A percentile compares a stretch with the other conserved stretches of the same genome.
phyloP scores from a whole-genome alignment of 2,797 vertebrate genomes.

The Acanthornis magna region DNA sequence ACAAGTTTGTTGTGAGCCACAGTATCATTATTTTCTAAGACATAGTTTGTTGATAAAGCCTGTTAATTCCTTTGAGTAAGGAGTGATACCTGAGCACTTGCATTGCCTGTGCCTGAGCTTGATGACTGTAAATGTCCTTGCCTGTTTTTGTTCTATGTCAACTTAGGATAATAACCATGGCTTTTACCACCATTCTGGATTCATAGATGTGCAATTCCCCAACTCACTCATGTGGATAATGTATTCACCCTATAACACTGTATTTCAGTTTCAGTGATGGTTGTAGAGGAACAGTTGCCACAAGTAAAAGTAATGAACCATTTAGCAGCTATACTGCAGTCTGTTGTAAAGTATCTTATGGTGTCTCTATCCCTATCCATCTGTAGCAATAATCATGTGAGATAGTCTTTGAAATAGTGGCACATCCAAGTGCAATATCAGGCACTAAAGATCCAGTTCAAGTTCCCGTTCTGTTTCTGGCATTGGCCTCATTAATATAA shows the following conservation, averaged over 20 bases:
- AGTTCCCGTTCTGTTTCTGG: neutral
- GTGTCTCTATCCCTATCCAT: neutral
- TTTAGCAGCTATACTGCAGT: neutral
- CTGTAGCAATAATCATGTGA: neutral
- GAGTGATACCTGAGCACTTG: neutral
- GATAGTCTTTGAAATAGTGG: neutral
- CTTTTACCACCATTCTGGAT: neutral
- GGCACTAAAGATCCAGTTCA: neutral
- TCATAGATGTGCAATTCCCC: neutral
- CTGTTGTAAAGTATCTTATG: neutral
- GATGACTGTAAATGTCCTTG: neutral
- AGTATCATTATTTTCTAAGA: neutral
- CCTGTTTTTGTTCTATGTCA: neutral
- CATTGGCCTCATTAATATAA: neutral
- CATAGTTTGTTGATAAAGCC: neutral
- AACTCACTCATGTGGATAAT: neutral
- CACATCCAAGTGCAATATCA: neutral
- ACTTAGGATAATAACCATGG: neutral
- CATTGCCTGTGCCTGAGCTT: neutral
- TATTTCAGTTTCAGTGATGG: neutral
- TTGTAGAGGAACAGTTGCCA: neutral
- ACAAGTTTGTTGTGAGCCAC: neutral
- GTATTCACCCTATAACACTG: neutral
- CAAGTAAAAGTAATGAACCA: slow-evolving; percentile 33
- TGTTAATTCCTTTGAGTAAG: neutral